Conservation (phyloP, 2,113 vertebrate species). For the Crotalus helleri region DNA sequence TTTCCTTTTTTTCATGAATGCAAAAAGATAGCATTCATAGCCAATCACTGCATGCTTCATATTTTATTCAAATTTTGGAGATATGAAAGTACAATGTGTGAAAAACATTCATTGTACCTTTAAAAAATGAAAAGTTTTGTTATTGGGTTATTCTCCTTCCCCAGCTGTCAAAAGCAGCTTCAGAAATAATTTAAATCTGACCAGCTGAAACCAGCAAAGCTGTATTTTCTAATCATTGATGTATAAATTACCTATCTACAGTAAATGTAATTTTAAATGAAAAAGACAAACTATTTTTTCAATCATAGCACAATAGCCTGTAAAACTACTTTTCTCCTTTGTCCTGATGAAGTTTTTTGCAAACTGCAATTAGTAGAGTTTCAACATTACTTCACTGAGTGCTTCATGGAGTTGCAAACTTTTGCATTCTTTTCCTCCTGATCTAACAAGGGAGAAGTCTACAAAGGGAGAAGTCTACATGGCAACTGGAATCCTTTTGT, state of each 20-base stretch:
- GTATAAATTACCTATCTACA: background rate
- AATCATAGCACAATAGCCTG: background rate
- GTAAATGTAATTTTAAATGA: background rate
- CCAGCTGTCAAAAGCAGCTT: conserved; percentile 21
- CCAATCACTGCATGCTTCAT: conserved; percentile 4
- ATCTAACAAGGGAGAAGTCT: background rate
- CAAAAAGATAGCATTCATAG: conserved; percentile 8
- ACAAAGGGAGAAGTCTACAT: background rate
- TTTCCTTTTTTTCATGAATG: background rate
- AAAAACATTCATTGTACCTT: conserved; percentile 41
- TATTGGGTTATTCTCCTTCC: conserved; percentile 32
- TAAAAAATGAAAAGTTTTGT: conserved; percentile 48
- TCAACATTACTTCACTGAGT: background rate
- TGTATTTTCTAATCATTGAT: background rate
- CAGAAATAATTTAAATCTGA: conserved; percentile 32
- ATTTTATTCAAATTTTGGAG: background rate
- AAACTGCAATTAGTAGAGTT: background rate
- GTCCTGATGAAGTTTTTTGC: background rate
- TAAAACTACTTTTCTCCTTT: background rate
- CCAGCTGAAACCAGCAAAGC: background rate
- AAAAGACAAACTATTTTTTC: background rate
- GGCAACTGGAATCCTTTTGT: background rate
- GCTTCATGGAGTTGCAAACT: too few relatives aligned
- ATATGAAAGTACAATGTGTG: background rate
- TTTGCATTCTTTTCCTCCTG: background rate